Base-by-base conservation (phyloP, 2,113 vertebrate species). In the Chloropsis cyanopogon region DNA sequence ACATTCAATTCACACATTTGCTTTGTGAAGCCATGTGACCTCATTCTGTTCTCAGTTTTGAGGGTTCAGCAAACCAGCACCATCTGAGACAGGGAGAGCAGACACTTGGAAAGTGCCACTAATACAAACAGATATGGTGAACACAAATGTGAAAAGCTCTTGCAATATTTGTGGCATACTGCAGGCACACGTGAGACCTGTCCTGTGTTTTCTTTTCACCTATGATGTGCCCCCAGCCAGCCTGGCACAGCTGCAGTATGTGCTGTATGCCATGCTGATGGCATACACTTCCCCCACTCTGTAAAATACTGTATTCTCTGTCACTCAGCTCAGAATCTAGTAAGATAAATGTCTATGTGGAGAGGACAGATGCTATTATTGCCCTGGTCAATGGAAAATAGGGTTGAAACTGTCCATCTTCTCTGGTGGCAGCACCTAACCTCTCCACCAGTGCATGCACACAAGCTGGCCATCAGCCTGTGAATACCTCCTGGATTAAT, bases 161-260 rank as follows among this genome's bases (percentile, higher is more conserved):
- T 83, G 39, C 25, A 78, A 52, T 46, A 56, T 75, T 63, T 65
- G 53, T 25, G 65, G 53, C 42, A 82, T 39, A 57, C 0, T 0
- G n/a, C 41, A 93, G 39, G 57, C 35, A 82, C 28, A 65, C 47
- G 66, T 6, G 46, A 89, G 73, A 76, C 49, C 50, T 76, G 69
- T 20, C 49, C 46, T 39, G 37, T 4, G 0, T 42, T 85, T 41
- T 66, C 26, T 94, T 80, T 70, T 91, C 85, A 80, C 42, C 41
- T 82, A 19, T 11, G 24, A 71, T 35, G 56, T 59, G 78, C 33
- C 75, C 93, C 79, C 78, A 94, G 72, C 14, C 31, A 91, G 66
- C 47, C 56, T 88, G 68, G 87, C 68, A 88, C 87, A 93, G 79
- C 75, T 94, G 87, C 82, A 70, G 59, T 88, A 47, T 80, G 82